Evolutionary conservation across 2,888 invertebrate genomes (phyloP).

Genomic region (Sceliomorpha sp.): DNA sequence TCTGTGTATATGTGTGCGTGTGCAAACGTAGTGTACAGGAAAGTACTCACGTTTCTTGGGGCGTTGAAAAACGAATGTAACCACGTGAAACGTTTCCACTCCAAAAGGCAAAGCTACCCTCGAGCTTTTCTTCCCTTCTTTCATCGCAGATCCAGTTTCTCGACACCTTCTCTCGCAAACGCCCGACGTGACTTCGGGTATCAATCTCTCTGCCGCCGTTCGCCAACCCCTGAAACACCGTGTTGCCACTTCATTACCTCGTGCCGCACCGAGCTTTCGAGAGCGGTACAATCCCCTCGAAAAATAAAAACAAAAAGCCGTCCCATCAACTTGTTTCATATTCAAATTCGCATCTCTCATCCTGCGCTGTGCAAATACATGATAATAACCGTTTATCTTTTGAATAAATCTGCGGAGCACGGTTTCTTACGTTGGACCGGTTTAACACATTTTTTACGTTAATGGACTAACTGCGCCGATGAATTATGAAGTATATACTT

Average conservation of each 20-base stretch:
- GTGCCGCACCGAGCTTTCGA: conserved; percentile 40
- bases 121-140: conserved; percentile 60
- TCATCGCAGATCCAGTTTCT: conserved; percentile 70
- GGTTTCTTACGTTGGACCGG: conserved; percentile 1
- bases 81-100: conserved; percentile 65
- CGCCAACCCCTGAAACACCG: conserved; percentile 70
- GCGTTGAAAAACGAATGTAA: conserved; percentile 66
- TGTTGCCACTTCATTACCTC: conserved; percentile 78
- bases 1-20: conserved; percentile 4
- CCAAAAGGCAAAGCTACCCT: conserved; percentile 62
- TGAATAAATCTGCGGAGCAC: conserved; percentile 22
- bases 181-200: conserved; percentile 75
- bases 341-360: conserved; percentile 30
- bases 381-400: conserved; percentile 20
- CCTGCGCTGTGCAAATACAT: conserved; percentile 16
- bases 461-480: no score
- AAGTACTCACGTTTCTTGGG: conserved; percentile 44
- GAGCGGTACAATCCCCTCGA: conserved; percentile 6
- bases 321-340: conserved; percentile 35
- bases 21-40: conserved; percentile 1
- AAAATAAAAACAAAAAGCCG: conserved; percentile 16
- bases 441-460: not conserved
- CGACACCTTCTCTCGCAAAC: conserved; percentile 69
- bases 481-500: no score
- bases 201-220: conserved; percentile 75